Conservation (phyloP, 2,113 vertebrate species). For the Oryzias curvinotus region DNA sequence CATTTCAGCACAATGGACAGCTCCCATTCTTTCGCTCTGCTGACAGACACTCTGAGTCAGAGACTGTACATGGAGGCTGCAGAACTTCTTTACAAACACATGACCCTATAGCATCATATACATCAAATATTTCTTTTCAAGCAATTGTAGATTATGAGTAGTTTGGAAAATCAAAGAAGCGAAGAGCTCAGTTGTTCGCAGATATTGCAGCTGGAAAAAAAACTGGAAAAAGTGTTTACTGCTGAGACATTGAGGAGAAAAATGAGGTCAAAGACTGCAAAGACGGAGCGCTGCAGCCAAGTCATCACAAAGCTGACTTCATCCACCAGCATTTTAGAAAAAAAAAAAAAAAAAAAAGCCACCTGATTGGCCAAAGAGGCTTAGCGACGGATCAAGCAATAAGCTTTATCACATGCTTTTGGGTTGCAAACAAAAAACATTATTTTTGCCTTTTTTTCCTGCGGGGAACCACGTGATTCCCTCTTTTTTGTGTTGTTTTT, state of each 20-base stretch:
- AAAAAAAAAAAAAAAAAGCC: slow-evolving; percentile 13
- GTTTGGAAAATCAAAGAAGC: slow-evolving; percentile 7
- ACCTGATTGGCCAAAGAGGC: slow-evolving; percentile 72
- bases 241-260: slow-evolving; percentile 16
- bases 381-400: slow-evolving; percentile 68
- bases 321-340: slow-evolving; percentile 52
- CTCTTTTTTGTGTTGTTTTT: background rate
- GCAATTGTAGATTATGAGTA: background rate
- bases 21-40: slow-evolving; percentile 42
- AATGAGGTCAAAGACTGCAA: slow-evolving; percentile 47
- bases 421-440: slow-evolving; percentile 51
- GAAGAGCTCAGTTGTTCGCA: background rate
- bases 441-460: slow-evolving; percentile 6
- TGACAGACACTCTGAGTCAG: slow-evolving; percentile 37
- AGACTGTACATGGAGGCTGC: slow-evolving; percentile 21
- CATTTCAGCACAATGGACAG: slow-evolving; percentile 69
- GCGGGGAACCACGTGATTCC: slow-evolving; percentile 4
- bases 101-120: too few relatives aligned
- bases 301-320: slow-evolving; percentile 55
- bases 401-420: slow-evolving; percentile 65
- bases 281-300: slow-evolving; percentile 39
- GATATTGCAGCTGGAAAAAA: background rate
- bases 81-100: too few relatives aligned
- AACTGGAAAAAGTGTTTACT: background rate
- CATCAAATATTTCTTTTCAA: background rate